phyloP scores from a whole-genome alignment of 2,888 invertebrate species.

The Polydesmus complanatus region DNA sequence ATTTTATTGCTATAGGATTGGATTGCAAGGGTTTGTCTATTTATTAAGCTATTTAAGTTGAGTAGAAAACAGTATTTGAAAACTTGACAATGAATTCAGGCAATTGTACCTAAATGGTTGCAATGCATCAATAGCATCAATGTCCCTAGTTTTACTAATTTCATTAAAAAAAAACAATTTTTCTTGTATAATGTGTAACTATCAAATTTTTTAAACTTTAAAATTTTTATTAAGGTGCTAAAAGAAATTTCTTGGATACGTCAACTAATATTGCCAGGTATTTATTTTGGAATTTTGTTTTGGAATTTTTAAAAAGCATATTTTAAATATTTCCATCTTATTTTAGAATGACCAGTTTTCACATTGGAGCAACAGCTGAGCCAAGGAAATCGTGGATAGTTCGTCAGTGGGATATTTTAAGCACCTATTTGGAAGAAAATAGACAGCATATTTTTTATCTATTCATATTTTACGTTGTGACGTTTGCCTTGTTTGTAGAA shows the following conservation, averaged over 20 bases:
- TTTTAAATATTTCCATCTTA: neutral
- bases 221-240: constrained; percentile 44
- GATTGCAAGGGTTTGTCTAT: constrained; percentile 74
- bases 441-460: constrained; percentile 90
- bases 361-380: constrained; percentile 67
- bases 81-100: neutral
- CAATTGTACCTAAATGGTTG: too few species aligned
- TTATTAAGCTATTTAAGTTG: too few species aligned
- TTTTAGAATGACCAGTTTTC: constrained; percentile 74
- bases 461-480: constrained; percentile 87
- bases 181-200: too few species aligned
- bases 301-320: neutral
- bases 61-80: too few species aligned
- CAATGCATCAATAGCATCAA: too few species aligned
- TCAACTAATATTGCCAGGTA: constrained; percentile 76
- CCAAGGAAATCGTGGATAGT: constrained; percentile 51
- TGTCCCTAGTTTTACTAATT: too few species aligned
- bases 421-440: constrained; percentile 88
- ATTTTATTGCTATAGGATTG: constrained; percentile 83
- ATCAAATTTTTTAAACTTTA: neutral
- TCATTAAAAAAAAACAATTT: too few species aligned
- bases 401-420: constrained; percentile 69
- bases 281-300: constrained; percentile 15
- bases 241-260: constrained; percentile 85
- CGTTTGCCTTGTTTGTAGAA: constrained; percentile 83